Conservation (phyloP, 1,140 invertebrate genomes). For the Rhopalosiphum maidis region DNA sequence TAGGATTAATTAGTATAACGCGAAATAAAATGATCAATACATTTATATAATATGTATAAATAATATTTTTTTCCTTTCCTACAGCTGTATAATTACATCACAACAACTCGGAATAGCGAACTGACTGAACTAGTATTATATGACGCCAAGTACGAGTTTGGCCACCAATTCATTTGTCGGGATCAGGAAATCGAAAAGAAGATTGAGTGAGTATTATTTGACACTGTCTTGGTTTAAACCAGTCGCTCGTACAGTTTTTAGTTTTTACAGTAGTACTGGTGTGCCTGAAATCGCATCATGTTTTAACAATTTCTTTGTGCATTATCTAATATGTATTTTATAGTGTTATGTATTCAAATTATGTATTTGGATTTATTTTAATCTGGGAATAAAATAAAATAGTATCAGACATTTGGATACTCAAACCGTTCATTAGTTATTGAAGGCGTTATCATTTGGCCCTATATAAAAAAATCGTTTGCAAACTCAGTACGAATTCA, state of each 20-base stretch:
- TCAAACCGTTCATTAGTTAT: background rate
- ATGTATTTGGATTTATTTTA: background rate
- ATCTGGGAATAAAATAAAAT: background rate
- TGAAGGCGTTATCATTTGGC: background rate
- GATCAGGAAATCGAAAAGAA: background rate
- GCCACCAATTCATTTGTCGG: background rate
- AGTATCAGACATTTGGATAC: background rate
- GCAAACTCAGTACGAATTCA: background rate
- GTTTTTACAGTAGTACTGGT: background rate
- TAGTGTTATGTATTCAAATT: background rate
- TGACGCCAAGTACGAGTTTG: background rate
- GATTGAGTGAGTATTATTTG: background rate
- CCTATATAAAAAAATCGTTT: background rate
- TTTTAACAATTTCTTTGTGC: background rate
- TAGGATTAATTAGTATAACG: background rate
- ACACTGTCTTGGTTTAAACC: background rate
- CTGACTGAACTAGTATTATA: conserved; percentile 13
- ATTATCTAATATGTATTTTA: background rate
- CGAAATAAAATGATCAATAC: background rate
- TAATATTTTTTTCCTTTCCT: background rate
- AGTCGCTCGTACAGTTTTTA: background rate
- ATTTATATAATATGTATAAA: background rate
- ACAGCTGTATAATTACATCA: conserved; percentile 23
- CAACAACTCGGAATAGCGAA: background rate
- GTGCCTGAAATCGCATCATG: too few species aligned